phyloP scores from a whole-genome alignment of 2,888 invertebrate genomes.

The Cryptophagus acutangulus region DNA sequence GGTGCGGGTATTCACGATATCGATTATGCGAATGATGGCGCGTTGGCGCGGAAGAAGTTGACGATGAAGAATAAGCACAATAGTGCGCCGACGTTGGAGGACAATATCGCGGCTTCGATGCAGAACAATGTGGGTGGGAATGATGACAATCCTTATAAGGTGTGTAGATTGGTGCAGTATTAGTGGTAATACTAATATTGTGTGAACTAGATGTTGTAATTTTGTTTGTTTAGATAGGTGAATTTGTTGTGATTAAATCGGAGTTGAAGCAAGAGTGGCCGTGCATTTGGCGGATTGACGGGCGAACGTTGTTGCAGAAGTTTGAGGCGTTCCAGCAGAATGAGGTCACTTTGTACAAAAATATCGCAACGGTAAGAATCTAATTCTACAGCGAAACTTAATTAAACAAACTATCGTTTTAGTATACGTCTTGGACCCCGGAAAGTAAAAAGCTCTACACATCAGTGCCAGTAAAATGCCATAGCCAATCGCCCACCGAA shows the following conservation, averaged over 20 bases:
- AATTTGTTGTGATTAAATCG: conserved; percentile 80
- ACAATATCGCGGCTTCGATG: conserved; percentile 52
- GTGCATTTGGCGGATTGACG: conserved; percentile 87
- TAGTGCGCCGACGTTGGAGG: conserved; percentile 42
- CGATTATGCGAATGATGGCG: conserved; percentile 50
- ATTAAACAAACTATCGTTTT: neutral
- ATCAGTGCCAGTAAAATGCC: conserved; percentile 71
- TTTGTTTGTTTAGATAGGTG: conserved; percentile 65
- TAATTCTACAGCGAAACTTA: neutral
- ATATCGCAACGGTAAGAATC: conserved; percentile 77
- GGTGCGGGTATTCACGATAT: conserved; percentile 55
- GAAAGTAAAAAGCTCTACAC: conserved; percentile 77
- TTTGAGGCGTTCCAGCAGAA: conserved; percentile 78
- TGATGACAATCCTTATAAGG: conserved; percentile 61
- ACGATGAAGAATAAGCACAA: conserved; percentile 33
- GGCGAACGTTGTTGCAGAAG: conserved; percentile 75
- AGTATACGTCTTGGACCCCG: conserved; percentile 70
- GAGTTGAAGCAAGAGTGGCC: conserved; percentile 80
- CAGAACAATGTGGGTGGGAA: conserved; percentile 44
- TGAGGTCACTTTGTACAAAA: conserved; percentile 75
- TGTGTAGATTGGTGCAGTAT: too few relatives aligned
- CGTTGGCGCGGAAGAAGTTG: conserved; percentile 25
- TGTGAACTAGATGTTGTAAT: conserved; percentile 1
- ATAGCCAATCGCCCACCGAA: conserved; percentile 70
- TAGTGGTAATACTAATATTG: conserved; percentile 7